Conservation (phyloP, 2,888 invertebrate species). For the Macaria liturata region DNA sequence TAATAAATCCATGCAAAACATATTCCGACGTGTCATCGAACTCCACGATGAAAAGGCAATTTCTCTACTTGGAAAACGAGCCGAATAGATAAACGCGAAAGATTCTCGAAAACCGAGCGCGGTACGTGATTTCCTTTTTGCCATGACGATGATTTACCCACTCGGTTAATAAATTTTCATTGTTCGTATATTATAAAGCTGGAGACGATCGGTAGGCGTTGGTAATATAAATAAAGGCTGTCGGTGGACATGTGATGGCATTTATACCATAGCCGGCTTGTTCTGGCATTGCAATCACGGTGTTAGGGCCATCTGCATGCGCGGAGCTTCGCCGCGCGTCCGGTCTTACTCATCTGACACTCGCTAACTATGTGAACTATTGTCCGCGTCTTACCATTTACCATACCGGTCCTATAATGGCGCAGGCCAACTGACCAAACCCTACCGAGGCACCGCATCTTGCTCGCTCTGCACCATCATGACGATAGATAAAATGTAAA, state of each 20-base stretch:
- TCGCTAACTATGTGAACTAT: conserved; percentile 60
- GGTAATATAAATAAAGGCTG: conserved; percentile 68
- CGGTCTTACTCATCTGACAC: conserved; percentile 76
- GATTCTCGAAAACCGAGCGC: conserved; percentile 59
- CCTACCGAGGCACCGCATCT: too few relatives aligned
- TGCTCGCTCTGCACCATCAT: too few relatives aligned
- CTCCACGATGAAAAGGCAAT: conserved; percentile 38
- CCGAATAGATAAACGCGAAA: conserved; percentile 46
- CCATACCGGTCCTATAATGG: conserved; percentile 36
- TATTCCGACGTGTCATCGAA: conserved; percentile 41
- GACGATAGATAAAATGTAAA: too few relatives aligned
- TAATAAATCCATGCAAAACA: conserved; percentile 22
- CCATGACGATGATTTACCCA: conserved; percentile 55
- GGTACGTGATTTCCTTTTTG: conserved; percentile 74
- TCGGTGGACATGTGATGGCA: conserved; percentile 70
- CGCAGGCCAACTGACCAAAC: too few relatives aligned
- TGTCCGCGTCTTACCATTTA: conserved; percentile 47
- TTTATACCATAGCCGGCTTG: conserved; percentile 74
- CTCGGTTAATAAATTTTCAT: conserved; percentile 63
- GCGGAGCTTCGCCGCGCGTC: conserved; percentile 64
- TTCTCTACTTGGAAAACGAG: conserved; percentile 45
- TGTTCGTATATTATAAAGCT: conserved; percentile 68
- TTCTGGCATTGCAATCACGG: conserved; percentile 77
- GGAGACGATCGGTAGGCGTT: conserved; percentile 68
- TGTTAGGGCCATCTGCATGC: conserved; percentile 71